Evolutionary conservation across 2,113 vertebrate genomes (phyloP).

Genomic region (Poeciliopsis prolifica): DNA sequence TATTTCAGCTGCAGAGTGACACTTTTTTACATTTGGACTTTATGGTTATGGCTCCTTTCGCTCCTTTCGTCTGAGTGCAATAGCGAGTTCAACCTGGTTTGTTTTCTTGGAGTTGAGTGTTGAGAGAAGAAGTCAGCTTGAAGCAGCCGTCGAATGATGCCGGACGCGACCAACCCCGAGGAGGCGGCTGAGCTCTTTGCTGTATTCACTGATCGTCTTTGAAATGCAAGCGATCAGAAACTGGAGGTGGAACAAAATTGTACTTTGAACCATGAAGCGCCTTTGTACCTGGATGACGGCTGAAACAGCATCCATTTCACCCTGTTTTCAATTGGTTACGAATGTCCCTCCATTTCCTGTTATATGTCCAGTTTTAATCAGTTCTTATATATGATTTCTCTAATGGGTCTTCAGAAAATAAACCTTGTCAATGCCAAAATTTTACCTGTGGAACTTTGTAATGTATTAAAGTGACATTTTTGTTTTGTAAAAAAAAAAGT

Average conservation of each 20-base stretch:
- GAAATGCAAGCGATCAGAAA: constrained; percentile 4
- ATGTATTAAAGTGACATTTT: neutral
- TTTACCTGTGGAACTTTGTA: neutral
- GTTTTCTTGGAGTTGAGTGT: neutral
- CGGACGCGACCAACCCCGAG: neutral
- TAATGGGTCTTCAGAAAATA: neutral
- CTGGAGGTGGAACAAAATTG: neutral
- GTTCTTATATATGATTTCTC: neutral
- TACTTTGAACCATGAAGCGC: constrained; percentile 14
- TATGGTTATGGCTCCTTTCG: neutral
- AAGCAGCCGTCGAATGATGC: neutral
- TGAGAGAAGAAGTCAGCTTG: neutral
- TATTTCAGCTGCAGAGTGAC: neutral
- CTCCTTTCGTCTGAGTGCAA: neutral
- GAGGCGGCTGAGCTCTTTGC: constrained; percentile 5
- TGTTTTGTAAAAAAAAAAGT: neutral
- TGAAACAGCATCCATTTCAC: constrained; percentile 4
- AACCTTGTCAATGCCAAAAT: neutral
- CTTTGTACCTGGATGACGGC: constrained; percentile 18
- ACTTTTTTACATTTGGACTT: neutral
- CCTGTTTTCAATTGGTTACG: neutral
- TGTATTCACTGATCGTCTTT: constrained; percentile 5
- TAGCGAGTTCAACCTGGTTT: neutral
- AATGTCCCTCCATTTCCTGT: neutral
- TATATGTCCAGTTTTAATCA: neutral